phyloP scores from a whole-genome alignment of 2,797 vertebrate species.

The Streptopelia turtur region DNA sequence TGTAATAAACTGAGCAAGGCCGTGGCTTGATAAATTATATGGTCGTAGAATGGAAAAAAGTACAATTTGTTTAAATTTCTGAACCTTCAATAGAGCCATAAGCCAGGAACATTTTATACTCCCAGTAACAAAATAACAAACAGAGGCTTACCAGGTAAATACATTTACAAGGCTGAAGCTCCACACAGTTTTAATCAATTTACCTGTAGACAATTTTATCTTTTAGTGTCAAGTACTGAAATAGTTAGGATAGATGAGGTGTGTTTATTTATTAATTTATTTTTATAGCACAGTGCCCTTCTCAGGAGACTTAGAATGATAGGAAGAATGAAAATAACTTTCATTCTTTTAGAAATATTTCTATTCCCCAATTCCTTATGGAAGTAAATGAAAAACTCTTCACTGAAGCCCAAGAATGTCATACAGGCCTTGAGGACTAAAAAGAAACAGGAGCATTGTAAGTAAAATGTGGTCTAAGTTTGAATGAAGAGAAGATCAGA shows the following conservation, averaged over 20 bases:
- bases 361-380: background rate
- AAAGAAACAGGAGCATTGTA: background rate
- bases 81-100: slow-evolving; percentile 31
- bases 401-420: background rate
- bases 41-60: background rate
- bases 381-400: slow-evolving; percentile 1
- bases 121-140: slow-evolving; percentile 16
- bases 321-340: background rate
- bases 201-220: background rate
- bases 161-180: background rate
- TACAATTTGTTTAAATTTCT: slow-evolving; percentile 47
- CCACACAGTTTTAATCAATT: background rate
- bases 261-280: background rate
- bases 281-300: background rate
- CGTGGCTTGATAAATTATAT: slow-evolving; percentile 60
- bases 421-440: background rate
- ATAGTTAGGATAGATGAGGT: background rate
- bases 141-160: slow-evolving; percentile 32
- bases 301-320: background rate
- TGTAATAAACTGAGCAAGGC: slow-evolving; percentile 47
- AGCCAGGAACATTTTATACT: background rate
- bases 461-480: background rate
- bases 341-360: background rate
- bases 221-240: background rate
- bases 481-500: background rate